Evolutionary conservation across 2,888 invertebrate genomes (phyloP), one percentile per base, ranked within the genome.

Genomic region (Noctua pronuba): DNA sequence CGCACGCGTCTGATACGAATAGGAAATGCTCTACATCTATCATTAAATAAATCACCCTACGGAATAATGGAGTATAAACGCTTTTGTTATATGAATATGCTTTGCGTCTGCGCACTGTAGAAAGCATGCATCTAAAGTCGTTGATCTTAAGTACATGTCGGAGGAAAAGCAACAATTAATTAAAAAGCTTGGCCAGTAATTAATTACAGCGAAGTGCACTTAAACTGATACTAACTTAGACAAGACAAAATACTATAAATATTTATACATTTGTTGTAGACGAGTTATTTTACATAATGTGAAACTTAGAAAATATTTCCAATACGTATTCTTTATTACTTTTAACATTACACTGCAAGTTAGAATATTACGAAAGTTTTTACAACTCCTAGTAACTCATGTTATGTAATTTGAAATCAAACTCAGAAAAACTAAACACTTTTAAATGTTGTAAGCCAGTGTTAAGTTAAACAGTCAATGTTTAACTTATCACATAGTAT

Each of bases 41-140:
- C 86, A 91, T 90, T 89, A 91, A 84, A 89, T 86, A 89, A 90
- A 90, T 89, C 85, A 91, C 86, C 79, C 83, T 64, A 67, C 74
- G 75, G 84, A 85, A 86, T 88, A 89, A 86, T 74, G 79, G 64
- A 81, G 77, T 77, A 83, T 88, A 87, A 86, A 86, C 73, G 75
- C 68, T 80, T 77, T 78, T 73, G 79, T 79, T 69, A 77, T 79
- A 81, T 74, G n/a, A 67, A 79, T 67, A 69, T 68, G 44, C 68
- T 68, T 72, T 69, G 75, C 55, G 67, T 55, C 70, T 74, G 69
- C 52, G 68, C 68, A 70, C 35, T 55, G 28, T 46, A 77, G 69
- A 69, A 75, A 69, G 60, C 49, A 73, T 70, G 46, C 11, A 67
- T 74, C 52, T 72, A 28, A 58, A 81, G 77, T 84, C 80, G 60